Base-by-base conservation (phyloP, 1,140 invertebrate species). In the Drosophila carrolli region DNA sequence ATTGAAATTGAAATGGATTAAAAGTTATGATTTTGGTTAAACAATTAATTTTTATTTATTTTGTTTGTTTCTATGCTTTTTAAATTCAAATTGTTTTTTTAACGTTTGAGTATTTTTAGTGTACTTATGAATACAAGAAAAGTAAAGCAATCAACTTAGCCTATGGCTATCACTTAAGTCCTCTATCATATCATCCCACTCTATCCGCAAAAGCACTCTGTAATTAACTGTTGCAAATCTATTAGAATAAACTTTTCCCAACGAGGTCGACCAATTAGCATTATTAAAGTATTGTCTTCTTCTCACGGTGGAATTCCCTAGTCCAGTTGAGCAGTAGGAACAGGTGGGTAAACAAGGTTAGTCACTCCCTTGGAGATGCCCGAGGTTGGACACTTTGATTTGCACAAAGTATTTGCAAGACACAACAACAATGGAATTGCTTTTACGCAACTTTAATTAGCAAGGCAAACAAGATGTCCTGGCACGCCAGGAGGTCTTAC, bases 371-470 rank as follows among this genome's bases (percentile, higher is more conserved):
- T 53, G 8, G 32, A 29, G 27, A 10, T 38, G 43, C 35, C 50
- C 47, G n/a, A 40, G 37, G 37, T 41, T 57, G 43, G 43, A 53
- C 55, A 44, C 83, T 83, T 89, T 88, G 84, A 88, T 88, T 88
- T 88, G 68, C 79, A 70, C 79, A 83, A 88, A 89, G 79, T 89
- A 88, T 88, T 73, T 83, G 80, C 29, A 47, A 65, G 79, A 86
- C 78, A 81, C 70, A 78, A 71, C 65, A 68, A 75, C 78, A 88
- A 78, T 63, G 55, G 60, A 48, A 75, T 73, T 48, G 68, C 81
- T 78, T 62, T 78, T 85, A 80, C 75, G 56, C 75, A 73, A 79
- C 66, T 88, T 80, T 88, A 88, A 89, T 88, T 88, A 83, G 83
- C 60, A 88, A 79, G 61, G 74, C 80, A 88, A 88, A 88, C 84